Evolutionary conservation across 2,113 vertebrate genomes (phyloP).

Genomic region (Neoarius graeffei): DNA sequence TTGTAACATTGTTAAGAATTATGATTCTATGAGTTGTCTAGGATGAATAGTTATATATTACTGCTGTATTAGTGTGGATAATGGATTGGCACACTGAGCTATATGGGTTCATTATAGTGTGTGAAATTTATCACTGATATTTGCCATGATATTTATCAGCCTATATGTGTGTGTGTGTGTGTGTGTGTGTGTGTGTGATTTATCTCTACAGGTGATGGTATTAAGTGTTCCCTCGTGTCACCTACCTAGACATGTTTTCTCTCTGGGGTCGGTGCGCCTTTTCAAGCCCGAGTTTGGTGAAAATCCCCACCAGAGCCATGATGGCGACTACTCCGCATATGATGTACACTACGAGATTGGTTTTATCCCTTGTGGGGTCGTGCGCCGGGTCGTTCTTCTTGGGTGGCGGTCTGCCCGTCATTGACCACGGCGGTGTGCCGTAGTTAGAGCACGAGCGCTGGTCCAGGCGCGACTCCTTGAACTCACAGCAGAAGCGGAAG

Average conservation of each 20-base stretch:
- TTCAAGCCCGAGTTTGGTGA: slow-evolving; percentile 97
- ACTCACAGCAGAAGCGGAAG: slow-evolving; percentile 98
- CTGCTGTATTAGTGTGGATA: background rate
- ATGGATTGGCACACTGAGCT: background rate
- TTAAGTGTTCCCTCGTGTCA: background rate
- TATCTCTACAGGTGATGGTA: background rate
- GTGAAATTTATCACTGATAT: background rate
- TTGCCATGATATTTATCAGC: background rate
- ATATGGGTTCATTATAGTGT: background rate
- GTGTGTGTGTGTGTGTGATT: too few relatives aligned
- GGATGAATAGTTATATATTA: background rate
- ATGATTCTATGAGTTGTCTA: background rate
- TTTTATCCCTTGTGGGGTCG: slow-evolving; percentile 96
- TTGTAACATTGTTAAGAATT: background rate
- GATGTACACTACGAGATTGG: slow-evolving; percentile 98
- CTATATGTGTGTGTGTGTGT: background rate
- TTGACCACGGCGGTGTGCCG: slow-evolving; percentile 93
- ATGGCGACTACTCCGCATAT: slow-evolving; percentile 99
- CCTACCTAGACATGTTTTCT: slow-evolving; percentile 97
- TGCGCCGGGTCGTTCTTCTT: slow-evolving; percentile 86
- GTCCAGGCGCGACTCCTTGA: slow-evolving; percentile 88
- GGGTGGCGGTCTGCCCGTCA: slow-evolving; percentile 87
- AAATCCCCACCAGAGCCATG: slow-evolving; percentile 98
- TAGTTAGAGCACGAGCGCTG: slow-evolving; percentile 97
- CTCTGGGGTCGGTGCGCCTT: slow-evolving; percentile 96